Evolutionary conservation across 2,797 vertebrate species (phyloP).

Genomic region (Semotilus atromaculatus): DNA sequence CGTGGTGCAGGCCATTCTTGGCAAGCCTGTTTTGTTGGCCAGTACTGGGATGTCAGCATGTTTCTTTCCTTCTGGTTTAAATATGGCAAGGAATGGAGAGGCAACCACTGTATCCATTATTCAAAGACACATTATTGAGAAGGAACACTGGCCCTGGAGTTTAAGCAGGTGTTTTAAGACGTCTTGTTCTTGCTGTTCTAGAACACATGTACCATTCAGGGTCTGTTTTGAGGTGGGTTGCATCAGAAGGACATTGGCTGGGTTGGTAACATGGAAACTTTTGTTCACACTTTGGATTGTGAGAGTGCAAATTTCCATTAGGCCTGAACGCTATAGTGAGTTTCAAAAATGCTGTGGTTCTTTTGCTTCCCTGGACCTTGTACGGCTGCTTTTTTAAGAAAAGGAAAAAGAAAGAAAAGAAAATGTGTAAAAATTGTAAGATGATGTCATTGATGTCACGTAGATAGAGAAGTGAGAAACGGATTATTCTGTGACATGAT

Average conservation of each 20-base stretch:
- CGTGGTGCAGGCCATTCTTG: constrained; percentile 21
- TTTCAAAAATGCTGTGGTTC: constrained; percentile 10
- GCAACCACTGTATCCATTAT: not conserved
- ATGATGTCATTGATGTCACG: not conserved
- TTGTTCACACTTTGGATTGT: constrained; percentile 54
- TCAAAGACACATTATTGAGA: constrained; percentile 38
- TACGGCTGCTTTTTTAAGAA: constrained; percentile 15
- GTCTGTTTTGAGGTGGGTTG: not conserved
- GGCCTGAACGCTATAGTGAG: not conserved
- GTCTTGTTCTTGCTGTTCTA: constrained; percentile 2
- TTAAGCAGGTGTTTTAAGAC: constrained; percentile 45
- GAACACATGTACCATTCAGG: constrained; percentile 7
- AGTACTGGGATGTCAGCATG: constrained; percentile 10
- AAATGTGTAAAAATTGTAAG: not conserved
- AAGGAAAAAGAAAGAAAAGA: not conserved
- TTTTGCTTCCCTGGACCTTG: constrained; percentile 19
- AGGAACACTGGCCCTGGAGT: constrained; percentile 34
- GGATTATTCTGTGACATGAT: constrained; percentile 2
- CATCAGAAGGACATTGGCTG: not conserved
- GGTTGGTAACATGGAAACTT: constrained; percentile 54
- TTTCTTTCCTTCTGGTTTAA: constrained; percentile 20
- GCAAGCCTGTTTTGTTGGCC: constrained; percentile 35
- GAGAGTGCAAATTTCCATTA: constrained; percentile 33
- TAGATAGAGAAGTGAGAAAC: constrained; percentile 8
- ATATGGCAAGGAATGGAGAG: constrained; percentile 31